Base-by-base conservation (phyloP, 2,113 vertebrate species). In the Steatornis caripensis region DNA sequence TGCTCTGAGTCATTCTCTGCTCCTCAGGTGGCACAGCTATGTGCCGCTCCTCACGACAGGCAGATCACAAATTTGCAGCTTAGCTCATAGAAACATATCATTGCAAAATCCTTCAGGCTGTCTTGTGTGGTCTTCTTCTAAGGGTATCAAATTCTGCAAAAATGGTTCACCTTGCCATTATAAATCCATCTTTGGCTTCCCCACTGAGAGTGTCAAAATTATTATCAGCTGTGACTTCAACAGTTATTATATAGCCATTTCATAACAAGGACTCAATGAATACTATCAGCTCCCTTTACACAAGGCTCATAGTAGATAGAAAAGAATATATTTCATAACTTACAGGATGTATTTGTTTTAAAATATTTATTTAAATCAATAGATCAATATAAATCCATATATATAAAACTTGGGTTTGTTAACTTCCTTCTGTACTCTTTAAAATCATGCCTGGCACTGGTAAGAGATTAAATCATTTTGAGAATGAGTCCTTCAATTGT, bases 101-200 rank as follows among this genome's bases (percentile, higher is more conserved):
- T 48, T 57, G 39, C 41, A 72, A 91, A 82, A 82, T 41, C 34
- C 29, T 91, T 61, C 65, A 76, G 62, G 57, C 16, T 93, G 39
- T 75, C 76, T n/a, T 57, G 41, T 71, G 75, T 69, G 41, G 74
- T 87, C 70, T 78, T 84, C 66, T 92, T 79, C 54, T 89, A 72
- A 76, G 32, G 23, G 36, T 78, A 93, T 64, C 53, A 79, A 49
- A 69, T 15, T 58, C 80, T 17, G 13, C 53, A 79, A 72, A 95
- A 93, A 37, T 10, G 1, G 39, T 69, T 87, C 49, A 61, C 43
- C 58, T 72, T 65, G 43, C 48, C 23, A 11, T 29, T 34, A 75
- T 87, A 94, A 93, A 75, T 96, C 34, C n/a, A 16, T 41, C n/a
- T 91, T 75, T 74, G 57, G 13, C 49, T 91, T 94, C 78, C 61